Evolutionary conservation across 2,888 invertebrate genomes (phyloP).

Genomic region (Boloria euphrosyne): DNA sequence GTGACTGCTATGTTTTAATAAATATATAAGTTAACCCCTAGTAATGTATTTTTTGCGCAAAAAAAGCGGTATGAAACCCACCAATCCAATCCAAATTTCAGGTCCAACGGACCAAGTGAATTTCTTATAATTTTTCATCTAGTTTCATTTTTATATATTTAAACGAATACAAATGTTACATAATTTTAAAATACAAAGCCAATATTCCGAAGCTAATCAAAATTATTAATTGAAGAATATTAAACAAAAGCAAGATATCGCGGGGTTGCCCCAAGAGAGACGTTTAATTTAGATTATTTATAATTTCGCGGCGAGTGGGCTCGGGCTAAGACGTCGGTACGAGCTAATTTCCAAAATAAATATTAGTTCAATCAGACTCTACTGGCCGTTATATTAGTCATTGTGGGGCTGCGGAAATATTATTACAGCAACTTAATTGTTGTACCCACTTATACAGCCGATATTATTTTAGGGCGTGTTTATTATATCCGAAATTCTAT

Average conservation of each 20-base stretch:
- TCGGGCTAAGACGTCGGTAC: constrained; percentile 59
- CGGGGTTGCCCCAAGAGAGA: constrained; percentile 53
- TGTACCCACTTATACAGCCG: constrained; percentile 23
- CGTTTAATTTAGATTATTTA: constrained; percentile 78
- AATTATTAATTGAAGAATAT: constrained; percentile 74
- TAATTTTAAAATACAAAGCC: constrained; percentile 10
- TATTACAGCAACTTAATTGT: constrained; percentile 33
- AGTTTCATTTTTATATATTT: too few relatives aligned
- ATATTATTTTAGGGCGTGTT: constrained; percentile 28
- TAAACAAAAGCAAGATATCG: constrained; percentile 63
- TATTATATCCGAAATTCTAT: constrained; percentile 18
- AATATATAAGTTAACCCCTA: too few relatives aligned
- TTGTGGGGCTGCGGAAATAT: constrained; percentile 35
- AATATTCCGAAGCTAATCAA: constrained; percentile 52
- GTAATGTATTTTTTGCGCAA: too few relatives aligned
- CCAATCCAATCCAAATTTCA: too few relatives aligned
- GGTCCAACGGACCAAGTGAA: too few relatives aligned
- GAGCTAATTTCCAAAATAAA: constrained; percentile 81
- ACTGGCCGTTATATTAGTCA: constrained; percentile 42
- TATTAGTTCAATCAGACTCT: constrained; percentile 73
- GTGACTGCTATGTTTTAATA: too few relatives aligned
- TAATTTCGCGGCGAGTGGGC: constrained; percentile 53
- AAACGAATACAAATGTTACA: too few relatives aligned
- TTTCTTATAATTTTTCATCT: too few relatives aligned
- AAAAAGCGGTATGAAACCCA: too few relatives aligned